Base-by-base conservation (phyloP, 2,797 vertebrate genomes). In the Pangasius sanitwongsei region DNA sequence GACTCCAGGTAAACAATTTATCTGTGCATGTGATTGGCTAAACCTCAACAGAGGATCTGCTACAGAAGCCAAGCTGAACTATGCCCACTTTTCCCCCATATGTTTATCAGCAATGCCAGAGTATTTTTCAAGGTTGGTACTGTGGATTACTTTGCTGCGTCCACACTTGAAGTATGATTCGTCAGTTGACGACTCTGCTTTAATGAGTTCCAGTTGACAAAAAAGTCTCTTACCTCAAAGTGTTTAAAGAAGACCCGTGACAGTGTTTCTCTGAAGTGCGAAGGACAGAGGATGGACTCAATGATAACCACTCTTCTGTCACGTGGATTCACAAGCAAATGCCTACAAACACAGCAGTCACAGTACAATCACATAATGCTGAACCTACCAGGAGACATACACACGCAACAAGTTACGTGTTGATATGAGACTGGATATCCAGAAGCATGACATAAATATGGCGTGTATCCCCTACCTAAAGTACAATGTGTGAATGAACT, bases 211-310 rank as follows among this genome's bases (percentile, higher is more conserved):
- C 25, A 83, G 2, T 63, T 44, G 6, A 34, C 55, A 25, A 37
- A 37, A 44, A 25, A 0, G 18, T 69, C 65, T 20, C 6, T 0
- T 95, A 98, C 99, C 98, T 99, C 98, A 96, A 99, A 99, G 93
- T 99, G 98, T 92, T 98, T 99, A 95, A 99, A 99, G 90, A 99
- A 98, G 92, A 99, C 99, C 88, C 96, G 98, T 85, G 98, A 97
- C 91, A 99, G 97, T 0, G 97, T 99, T 94, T 99, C 98, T 92
- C 99, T 97, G 97, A 99, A 99, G 96, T 99, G 98, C 3, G 99
- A 98, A 13, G 99, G 99, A 88, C 98, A 99, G 86, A 99, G 95
- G 81, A 99, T 97, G 0, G 99, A 99, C 91, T 99, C 99, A 37
- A 99, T 97, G 91, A 99, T 94, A 91, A 99, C 98, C 94, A 99